Evolutionary conservation across 2,113 vertebrate species (phyloP), one percentile per base, ranked within the genome.

Genomic region (Passer domesticus): DNA sequence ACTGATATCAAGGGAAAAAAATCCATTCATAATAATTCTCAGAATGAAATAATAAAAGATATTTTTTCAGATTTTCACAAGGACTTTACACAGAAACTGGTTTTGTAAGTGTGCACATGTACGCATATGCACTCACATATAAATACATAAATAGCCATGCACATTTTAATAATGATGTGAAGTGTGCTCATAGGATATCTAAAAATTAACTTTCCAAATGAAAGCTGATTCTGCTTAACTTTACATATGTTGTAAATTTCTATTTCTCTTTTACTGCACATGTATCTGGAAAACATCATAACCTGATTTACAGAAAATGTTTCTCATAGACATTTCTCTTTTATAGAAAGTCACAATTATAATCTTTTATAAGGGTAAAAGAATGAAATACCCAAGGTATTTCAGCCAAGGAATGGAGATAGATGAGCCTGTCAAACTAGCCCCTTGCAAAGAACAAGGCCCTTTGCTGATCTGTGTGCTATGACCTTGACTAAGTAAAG

Each of bases 281-380:
- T 22, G 73, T 83, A 89, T 92, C 86, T 95, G 92, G 92, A 96
- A 93, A 90, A 72, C 28, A 90, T 91, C 90, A 89, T 69, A 92
- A 86, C 19, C 30, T 89, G 86, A 89, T 90, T 90, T 89, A 89
- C 56, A 81, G 68, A 95, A 92, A 93, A 86, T 19, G 8, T 46
- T 94, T 93, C 39, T 67, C 39, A n/a, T 30, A 59, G 76, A 15
- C 49, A 73, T 87, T 87, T 93, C 35, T 91, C 49, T 76, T 84
- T 68, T 79, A 35, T 30, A 73, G 66, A 84, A 94, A 84, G 62
- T 58, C 25, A 4, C 33, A 75, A 58, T 77, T 85, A 76, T 47
- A 72, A 87, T 62, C 23, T 89, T 84, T 63, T 79, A 47, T 63
- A 94, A 79, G 17, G 30, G 68, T 41, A 67, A 93, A 92, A 78